Percentiles rank a stretch among this genome's conserved stretches.
phyloP scores from a whole-genome alignment of 1,140 invertebrate species.

The Trinorchestia longiramus region DNA sequence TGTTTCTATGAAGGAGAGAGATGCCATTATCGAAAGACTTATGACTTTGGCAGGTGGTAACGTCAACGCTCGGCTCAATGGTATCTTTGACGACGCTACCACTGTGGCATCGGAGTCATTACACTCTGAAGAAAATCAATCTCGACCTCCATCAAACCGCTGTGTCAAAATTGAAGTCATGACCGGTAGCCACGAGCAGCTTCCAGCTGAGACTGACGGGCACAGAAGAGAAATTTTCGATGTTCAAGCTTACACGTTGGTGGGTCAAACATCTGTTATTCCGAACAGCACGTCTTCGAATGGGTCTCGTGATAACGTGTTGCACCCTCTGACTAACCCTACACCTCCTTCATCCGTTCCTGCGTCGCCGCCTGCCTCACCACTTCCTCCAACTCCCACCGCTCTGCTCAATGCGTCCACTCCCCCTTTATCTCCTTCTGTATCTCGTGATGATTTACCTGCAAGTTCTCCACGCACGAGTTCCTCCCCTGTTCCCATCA shows the following conservation, averaged over 20 bases:
- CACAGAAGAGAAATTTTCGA: background rate
- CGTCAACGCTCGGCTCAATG: background rate
- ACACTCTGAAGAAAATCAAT: background rate
- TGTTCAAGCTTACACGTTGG: background rate
- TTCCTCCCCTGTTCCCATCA: background rate
- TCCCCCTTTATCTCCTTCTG: background rate
- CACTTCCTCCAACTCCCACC: background rate
- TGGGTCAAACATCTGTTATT: constrained; percentile 16
- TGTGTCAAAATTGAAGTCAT: background rate
- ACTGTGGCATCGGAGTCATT: background rate
- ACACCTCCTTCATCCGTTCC: constrained; percentile 27
- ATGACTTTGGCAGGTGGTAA: constrained; percentile 18
- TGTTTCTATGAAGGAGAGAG: background rate
- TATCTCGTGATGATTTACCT: background rate
- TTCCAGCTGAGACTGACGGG: background rate
- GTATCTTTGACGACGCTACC: background rate
- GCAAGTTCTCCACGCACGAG: background rate
- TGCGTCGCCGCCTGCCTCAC: background rate
- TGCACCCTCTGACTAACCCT: constrained; percentile 20
- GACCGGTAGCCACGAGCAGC: background rate
- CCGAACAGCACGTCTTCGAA: constrained; percentile 24
- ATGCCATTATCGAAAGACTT: constrained; percentile 2
- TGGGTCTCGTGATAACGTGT: constrained; percentile 22
- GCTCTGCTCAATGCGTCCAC: background rate
- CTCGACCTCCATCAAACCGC: background rate